Base-by-base conservation (phyloP, 2,888 invertebrate species). In the Synergus itoensis region DNA sequence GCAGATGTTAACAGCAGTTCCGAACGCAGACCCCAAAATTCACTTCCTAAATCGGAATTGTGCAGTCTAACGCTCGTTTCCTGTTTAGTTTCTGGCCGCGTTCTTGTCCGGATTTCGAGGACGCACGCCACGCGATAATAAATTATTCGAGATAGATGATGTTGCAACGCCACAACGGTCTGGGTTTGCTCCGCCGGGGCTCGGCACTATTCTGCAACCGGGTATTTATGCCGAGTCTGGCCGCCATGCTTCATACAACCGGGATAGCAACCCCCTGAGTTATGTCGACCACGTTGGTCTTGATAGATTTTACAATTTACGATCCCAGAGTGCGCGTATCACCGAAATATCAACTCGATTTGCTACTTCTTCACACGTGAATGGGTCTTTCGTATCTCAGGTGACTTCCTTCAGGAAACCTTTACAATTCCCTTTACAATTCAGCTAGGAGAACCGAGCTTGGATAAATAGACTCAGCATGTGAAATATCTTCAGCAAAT, bases 281-380 rank as follows among this genome's bases (percentile, higher is more conserved):
- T 91, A 92, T 92, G 91, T 90, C 89, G 89, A 88, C 89, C 88
- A 88, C 90, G 91, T 90, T 91, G 92, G 88, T 91, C 91, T 91
- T 92, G 92, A 92, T 92, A 92, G 92, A 92, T 92, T 92, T 92
- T 90, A 90, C 89, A 91, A 92, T 92, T 91, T 91, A 91, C 90
- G 91, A 90, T 87, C 88, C 80, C 83, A 80, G 83, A 83, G 86
- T 86, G 84, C 84, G 84, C 87, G 87, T 85, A 80, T 85, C 86
- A 84, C 83, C 82, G 84, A 85, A 87, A 86, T 86, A 86, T 86
- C 88, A 79, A 82, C 64, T 81, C 60, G 80, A 79, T 77, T 81
- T 81, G 81, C 78, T 77, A 79, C 78, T 78, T 69, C 77, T 73
- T 60, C 14, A 18, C 64, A 48, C 57, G 40, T 40, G 28, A 45